A percentile compares a stretch with the other conserved stretches of the same genome.
phyloP scores from a whole-genome alignment of 2,888 invertebrate genomes.

The Eubasilissa splendida region DNA sequence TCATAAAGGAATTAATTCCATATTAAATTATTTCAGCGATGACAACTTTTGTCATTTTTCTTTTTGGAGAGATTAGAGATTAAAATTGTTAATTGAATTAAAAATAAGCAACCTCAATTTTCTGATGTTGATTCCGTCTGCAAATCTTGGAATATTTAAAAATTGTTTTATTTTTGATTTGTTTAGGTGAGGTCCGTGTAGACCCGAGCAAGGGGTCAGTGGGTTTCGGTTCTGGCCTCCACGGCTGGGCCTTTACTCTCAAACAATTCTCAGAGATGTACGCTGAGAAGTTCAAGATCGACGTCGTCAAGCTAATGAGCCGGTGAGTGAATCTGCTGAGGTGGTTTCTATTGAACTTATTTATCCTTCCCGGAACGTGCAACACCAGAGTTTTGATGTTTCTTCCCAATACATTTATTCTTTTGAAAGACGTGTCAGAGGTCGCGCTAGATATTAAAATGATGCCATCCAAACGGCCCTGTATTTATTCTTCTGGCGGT shows the following conservation, averaged over 20 bases:
- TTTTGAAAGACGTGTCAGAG: too few relatives aligned
- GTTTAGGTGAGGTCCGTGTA: slow-evolving; percentile 91
- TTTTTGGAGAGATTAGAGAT: too few relatives aligned
- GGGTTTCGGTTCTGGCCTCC: slow-evolving; percentile 99
- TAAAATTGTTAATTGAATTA: not conserved
- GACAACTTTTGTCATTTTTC: too few relatives aligned
- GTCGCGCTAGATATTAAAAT: too few relatives aligned
- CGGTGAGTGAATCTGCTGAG: slow-evolving; percentile 62
- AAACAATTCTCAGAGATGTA: slow-evolving; percentile 99
- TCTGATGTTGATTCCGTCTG: not conserved
- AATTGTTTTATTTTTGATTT: slow-evolving; percentile 4
- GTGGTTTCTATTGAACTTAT: too few relatives aligned
- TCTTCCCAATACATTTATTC: too few relatives aligned
- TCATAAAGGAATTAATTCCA: not conserved
- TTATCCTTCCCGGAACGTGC: too few relatives aligned
- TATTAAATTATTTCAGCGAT: not conserved
- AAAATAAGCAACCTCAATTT: not conserved
- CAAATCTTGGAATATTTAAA: not conserved
- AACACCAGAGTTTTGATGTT: too few relatives aligned
- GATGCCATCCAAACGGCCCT: too few relatives aligned
- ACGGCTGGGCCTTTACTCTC: slow-evolving; percentile 99
- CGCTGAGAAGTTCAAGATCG: slow-evolving; percentile 98
- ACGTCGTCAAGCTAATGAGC: slow-evolving; percentile 97
- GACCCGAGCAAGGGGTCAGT: slow-evolving; percentile 99
- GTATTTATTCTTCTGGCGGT: too few relatives aligned